These are phyloP conservation scores for Meloidogyne exigua DNA, from an alignment of 1,140 invertebrate species.

Conservation along the genomic window DNA sequence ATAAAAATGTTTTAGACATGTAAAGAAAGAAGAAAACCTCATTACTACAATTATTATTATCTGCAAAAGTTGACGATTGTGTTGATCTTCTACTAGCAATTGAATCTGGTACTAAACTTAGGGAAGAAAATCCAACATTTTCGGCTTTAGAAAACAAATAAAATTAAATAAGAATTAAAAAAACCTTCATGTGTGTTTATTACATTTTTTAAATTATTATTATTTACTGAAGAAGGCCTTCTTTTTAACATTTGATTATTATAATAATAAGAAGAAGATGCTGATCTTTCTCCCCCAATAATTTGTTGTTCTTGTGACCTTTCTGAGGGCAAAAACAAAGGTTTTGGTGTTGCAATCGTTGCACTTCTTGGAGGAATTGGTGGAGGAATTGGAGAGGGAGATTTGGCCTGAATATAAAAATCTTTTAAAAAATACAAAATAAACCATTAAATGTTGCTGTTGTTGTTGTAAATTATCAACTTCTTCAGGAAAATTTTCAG, in stretches of 20 bases:
- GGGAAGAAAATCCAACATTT: not conserved
- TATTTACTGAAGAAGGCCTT: constrained; percentile 18
- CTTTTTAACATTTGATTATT: not conserved
- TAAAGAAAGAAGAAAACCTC: not conserved
- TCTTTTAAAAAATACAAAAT: not conserved
- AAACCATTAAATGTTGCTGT: not conserved
- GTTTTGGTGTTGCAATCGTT: constrained; percentile 18
- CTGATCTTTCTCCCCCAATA: not conserved
- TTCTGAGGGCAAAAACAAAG: not conserved
- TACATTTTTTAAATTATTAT: not conserved
- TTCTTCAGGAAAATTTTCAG: not conserved
- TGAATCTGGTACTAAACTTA: constrained; percentile 22
- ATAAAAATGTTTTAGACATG: not conserved
- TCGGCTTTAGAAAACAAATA: too few species aligned
- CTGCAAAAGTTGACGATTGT: constrained; percentile 1
- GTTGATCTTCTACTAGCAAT: constrained; percentile 19
- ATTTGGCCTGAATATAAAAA: not conserved
- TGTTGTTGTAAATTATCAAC: constrained; percentile 8
- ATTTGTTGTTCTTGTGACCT: constrained; percentile 9
- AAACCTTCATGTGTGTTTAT: not conserved
- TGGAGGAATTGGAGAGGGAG: constrained; percentile 43
- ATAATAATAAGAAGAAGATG: not conserved
- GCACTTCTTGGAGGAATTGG: constrained; percentile 55
- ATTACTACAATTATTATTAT: constrained; percentile 5
- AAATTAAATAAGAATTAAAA: too few species aligned